These are phyloP conservation scores for Pseudococcus jackbeardsleyi DNA, from an alignment of 2,888 invertebrate species.

Conservation along the genomic window DNA sequence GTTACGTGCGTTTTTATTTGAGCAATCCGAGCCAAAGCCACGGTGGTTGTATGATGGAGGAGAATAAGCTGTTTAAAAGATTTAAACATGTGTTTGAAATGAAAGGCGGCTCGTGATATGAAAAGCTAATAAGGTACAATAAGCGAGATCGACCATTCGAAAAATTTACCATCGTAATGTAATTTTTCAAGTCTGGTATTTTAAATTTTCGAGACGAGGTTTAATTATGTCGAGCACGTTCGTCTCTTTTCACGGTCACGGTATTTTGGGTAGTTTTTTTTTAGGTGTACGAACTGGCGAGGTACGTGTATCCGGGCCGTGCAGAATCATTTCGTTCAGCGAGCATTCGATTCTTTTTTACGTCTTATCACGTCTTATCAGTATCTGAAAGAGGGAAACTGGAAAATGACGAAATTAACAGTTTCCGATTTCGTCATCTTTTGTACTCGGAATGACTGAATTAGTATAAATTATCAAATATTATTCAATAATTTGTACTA, in stretches of 20 bases:
- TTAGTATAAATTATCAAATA: too few species aligned
- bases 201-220: slow-evolving; percentile 15
- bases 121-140: slow-evolving; percentile 35
- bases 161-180: slow-evolving; percentile 45
- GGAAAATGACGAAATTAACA: too few species aligned
- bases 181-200: slow-evolving; percentile 1
- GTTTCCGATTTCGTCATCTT: too few species aligned
- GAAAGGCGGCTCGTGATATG: slow-evolving; percentile 44
- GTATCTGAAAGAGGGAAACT: too few species aligned
- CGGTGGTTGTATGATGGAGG: background rate
- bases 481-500: too few species aligned
- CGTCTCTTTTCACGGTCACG: slow-evolving; percentile 37
- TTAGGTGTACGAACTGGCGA: background rate
- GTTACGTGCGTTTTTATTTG: background rate
- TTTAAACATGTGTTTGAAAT: slow-evolving; percentile 33
- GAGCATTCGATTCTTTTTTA: too few species aligned
- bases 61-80: slow-evolving; percentile 40
- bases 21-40: background rate
- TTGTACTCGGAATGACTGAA: too few species aligned
- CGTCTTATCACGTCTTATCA: too few species aligned
- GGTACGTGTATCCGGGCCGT: too few species aligned
- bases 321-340: too few species aligned
- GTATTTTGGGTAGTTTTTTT: background rate
- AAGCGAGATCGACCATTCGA: background rate
- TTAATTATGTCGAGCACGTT: slow-evolving; percentile 43